Percentiles rank a stretch among this genome's conserved stretches.
These are phyloP conservation scores for Rhegmatorhina hoffmannsi DNA, from an alignment of 2,113 vertebrate genomes.

Conservation along the genomic window DNA sequence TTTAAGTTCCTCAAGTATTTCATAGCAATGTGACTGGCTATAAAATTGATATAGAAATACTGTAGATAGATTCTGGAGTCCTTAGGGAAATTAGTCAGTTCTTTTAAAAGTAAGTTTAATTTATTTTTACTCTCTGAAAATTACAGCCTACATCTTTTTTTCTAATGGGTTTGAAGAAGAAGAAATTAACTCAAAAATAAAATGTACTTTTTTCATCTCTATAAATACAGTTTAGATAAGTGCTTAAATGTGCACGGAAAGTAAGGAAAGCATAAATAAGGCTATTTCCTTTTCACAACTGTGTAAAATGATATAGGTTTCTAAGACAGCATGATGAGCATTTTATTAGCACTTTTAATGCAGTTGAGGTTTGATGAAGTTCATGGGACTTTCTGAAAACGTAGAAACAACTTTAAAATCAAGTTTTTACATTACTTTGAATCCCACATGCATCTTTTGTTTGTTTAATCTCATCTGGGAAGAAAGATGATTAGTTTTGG, in stretches of 20 bases:
- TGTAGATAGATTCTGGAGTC: constrained; percentile 13
- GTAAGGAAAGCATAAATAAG: background rate
- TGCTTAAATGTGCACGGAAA: background rate
- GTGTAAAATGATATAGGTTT: background rate
- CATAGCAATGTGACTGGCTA: background rate
- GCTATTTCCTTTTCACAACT: background rate
- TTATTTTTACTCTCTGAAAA: constrained; percentile 59
- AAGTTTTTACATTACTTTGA: background rate
- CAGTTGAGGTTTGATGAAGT: background rate
- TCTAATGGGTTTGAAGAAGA: background rate
- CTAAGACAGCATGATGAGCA: background rate
- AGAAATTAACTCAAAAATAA: background rate
- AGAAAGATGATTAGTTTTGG: background rate
- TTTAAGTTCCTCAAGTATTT: constrained; percentile 14
- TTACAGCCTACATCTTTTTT: background rate
- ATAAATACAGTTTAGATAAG: constrained; percentile 1
- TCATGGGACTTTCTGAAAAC: background rate
- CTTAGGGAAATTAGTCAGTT: constrained; percentile 49
- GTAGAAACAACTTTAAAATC: background rate
- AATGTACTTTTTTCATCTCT: background rate
- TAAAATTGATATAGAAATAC: constrained; percentile 30
- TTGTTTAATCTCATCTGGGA: background rate
- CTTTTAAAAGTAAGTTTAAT: constrained; percentile 56
- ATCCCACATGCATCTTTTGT: background rate
- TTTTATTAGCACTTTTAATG: background rate